Conservation (phyloP, 2,797 vertebrate genomes). For the Melanotaenia boesemani region DNA sequence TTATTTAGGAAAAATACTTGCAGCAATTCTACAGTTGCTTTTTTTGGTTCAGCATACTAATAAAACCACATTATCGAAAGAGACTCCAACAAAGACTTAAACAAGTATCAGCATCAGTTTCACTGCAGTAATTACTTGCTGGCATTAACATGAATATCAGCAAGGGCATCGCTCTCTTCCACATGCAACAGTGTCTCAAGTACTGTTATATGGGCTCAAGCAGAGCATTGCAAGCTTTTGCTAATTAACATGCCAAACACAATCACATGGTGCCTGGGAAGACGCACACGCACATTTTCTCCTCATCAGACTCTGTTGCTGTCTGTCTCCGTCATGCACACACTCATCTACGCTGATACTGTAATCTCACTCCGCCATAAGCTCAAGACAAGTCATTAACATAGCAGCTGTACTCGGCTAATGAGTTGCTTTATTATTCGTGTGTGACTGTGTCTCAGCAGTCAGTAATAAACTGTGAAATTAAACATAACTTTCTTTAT, state of each 20-base stretch:
- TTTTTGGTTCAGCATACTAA: not conserved
- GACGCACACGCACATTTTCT: slow-evolving; percentile 15
- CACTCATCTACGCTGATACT: slow-evolving; percentile 45
- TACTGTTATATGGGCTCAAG: slow-evolving; percentile 27
- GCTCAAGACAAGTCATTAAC: slow-evolving; percentile 69
- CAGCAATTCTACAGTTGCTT: not conserved
- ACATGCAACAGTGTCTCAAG: slow-evolving; percentile 48
- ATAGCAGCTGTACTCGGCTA: slow-evolving; percentile 67
- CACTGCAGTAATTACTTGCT: slow-evolving; percentile 47
- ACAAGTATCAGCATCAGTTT: slow-evolving; percentile 32
- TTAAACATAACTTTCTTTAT: slow-evolving; percentile 63
- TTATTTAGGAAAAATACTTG: too few species aligned
- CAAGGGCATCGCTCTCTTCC: slow-evolving; percentile 67
- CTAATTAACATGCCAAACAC: slow-evolving; percentile 70
- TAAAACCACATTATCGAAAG: not conserved
- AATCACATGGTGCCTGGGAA: slow-evolving; percentile 41
- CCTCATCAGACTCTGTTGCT: slow-evolving; percentile 27
- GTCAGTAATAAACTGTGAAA: slow-evolving; percentile 69
- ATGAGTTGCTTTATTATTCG: slow-evolving; percentile 70
- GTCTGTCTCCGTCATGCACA: slow-evolving; percentile 36
- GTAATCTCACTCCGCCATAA: slow-evolving; percentile 74
- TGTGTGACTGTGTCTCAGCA: slow-evolving; percentile 49
- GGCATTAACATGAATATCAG: slow-evolving; percentile 49
- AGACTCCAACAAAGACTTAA: slow-evolving; percentile 7
- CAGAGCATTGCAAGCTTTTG: slow-evolving; percentile 45